Conservation (phyloP, 2,113 vertebrate genomes). For the Bos javanicus region DNA sequence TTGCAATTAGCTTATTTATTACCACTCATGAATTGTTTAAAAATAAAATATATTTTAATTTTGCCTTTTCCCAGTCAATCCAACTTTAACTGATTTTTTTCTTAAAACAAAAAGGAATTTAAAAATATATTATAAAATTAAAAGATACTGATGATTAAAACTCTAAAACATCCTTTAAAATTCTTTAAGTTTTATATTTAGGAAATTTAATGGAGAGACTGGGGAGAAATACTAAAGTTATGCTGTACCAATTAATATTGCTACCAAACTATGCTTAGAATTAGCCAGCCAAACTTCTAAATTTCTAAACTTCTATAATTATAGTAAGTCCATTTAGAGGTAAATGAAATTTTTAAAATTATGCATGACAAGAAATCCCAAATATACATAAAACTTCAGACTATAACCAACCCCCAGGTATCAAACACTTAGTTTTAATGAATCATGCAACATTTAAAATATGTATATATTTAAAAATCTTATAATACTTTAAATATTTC, state of each 20-base stretch:
- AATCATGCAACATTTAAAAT: not conserved
- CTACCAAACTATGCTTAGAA: constrained; percentile 23
- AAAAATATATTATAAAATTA: constrained; percentile 14
- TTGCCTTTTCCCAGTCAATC: constrained; percentile 61
- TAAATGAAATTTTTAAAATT: not conserved
- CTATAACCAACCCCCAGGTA: not conserved
- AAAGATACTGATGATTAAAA: constrained; percentile 31
- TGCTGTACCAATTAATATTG: constrained; percentile 23
- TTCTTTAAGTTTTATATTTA: not conserved
- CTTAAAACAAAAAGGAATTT: constrained; percentile 36
- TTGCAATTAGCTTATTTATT: constrained; percentile 60
- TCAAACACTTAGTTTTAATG: not conserved
- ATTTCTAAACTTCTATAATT: constrained; percentile 44
- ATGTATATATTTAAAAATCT: not conserved
- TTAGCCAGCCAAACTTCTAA: constrained; percentile 6
- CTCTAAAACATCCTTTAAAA: constrained; percentile 23
- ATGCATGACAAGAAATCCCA: constrained; percentile 27
- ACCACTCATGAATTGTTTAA: constrained; percentile 30
- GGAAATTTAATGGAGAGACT: not conserved
- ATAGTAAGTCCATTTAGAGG: not conserved
- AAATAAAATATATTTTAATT: constrained; percentile 40
- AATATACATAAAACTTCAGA: not conserved
- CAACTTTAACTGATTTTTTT: constrained; percentile 39
- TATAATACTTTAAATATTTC: not conserved
- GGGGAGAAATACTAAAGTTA: constrained; percentile 22